A percentile compares a stretch with the other conserved stretches of the same genome.
These are phyloP conservation scores for Remorina albescens DNA, from an alignment of 2,797 vertebrate species.

Conservation along the genomic window DNA sequence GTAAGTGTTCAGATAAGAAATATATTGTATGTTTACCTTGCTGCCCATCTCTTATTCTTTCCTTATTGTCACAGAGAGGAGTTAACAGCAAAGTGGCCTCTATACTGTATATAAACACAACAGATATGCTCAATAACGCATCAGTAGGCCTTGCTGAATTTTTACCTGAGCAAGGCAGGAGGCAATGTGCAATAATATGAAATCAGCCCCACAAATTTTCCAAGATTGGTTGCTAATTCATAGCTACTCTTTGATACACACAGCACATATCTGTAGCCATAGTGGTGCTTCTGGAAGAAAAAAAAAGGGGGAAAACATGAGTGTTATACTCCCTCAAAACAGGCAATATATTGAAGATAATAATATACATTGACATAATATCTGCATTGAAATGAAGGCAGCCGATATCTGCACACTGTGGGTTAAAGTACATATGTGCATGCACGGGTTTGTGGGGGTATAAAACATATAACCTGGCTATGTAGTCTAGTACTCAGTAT, in stretches of 20 bases:
- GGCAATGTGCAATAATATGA: slow-evolving; percentile 55
- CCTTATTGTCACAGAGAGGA: slow-evolving; percentile 7
- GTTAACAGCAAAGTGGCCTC: slow-evolving; percentile 20
- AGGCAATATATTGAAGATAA: slow-evolving; percentile 62
- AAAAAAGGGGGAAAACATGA: slow-evolving; percentile 61
- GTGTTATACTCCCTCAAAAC: slow-evolving; percentile 58
- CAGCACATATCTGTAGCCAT: slow-evolving; percentile 29
- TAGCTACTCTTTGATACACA: slow-evolving; percentile 46
- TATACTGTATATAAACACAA: slow-evolving; percentile 10
- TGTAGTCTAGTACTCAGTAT: slow-evolving; percentile 66
- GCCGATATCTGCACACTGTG: slow-evolving; percentile 51
- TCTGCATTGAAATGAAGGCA: slow-evolving; percentile 60
- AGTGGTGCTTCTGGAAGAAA: slow-evolving; percentile 26
- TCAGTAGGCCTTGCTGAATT: slow-evolving; percentile 43
- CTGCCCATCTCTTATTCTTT: not conserved
- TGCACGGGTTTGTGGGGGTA: slow-evolving; percentile 7
- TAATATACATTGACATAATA: slow-evolving; percentile 53
- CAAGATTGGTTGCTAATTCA: slow-evolving; percentile 60
- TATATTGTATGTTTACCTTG: slow-evolving; percentile 4
- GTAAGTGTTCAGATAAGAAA: not conserved
- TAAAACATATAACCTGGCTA: slow-evolving; percentile 57
- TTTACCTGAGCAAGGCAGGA: slow-evolving; percentile 66
- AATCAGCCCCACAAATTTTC: slow-evolving; percentile 54
- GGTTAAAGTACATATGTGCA: slow-evolving; percentile 36
- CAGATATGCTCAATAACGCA: slow-evolving; percentile 24